phyloP scores from a whole-genome alignment of 2,888 invertebrate species.

The Drosophila tripunctata region DNA sequence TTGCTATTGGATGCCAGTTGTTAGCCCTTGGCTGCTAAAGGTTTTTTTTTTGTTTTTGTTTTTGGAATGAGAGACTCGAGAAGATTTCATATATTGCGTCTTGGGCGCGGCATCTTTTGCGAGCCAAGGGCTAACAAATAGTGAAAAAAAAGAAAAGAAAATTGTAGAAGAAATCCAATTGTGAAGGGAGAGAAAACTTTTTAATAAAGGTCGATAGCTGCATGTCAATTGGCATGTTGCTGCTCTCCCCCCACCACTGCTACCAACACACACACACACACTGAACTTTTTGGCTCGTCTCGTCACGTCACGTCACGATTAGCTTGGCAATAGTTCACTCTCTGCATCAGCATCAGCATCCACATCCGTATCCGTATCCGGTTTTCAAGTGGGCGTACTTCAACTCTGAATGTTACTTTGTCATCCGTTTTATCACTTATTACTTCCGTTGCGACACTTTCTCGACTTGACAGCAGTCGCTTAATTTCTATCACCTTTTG shows the following conservation, averaged over 20 bases:
- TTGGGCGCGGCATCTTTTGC: constrained; percentile 68
- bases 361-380: constrained; percentile 68
- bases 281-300: constrained; percentile 44
- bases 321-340: constrained; percentile 69
- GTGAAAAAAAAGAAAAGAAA: constrained; percentile 14
- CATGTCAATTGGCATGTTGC: constrained; percentile 73
- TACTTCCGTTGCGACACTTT: constrained; percentile 73
- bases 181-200: constrained; percentile 60
- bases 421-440: constrained; percentile 80
- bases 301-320: constrained; percentile 61
- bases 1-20: constrained; percentile 66
- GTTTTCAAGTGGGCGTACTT: constrained; percentile 54
- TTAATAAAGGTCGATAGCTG: constrained; percentile 81
- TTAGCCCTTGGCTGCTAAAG: constrained; percentile 37
- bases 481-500: constrained; percentile 71
- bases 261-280: background rate
- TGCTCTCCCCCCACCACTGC: background rate
- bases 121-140: constrained; percentile 53
- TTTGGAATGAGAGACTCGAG: no score
- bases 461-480: constrained; percentile 25
- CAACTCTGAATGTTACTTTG: constrained; percentile 55
- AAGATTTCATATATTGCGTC: constrained; percentile 72
- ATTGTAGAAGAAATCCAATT: constrained; percentile 8
- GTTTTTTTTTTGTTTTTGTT: no score
- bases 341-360: constrained; percentile 36